Evolutionary conservation across 2,888 invertebrate species (phyloP).

Genomic region (Ichneumoninae sp.): DNA sequence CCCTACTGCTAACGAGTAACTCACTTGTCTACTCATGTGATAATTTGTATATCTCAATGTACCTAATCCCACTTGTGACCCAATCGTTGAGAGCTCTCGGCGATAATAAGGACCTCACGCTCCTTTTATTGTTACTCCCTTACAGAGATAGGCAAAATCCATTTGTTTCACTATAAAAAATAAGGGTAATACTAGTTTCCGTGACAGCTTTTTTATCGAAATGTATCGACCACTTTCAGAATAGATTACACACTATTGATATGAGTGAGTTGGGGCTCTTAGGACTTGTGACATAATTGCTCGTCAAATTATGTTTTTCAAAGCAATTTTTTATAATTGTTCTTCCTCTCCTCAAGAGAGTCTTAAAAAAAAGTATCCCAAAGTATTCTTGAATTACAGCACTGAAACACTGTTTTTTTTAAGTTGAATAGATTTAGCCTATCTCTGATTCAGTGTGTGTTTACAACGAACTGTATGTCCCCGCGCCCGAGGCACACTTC

Average conservation of each 20-base stretch:
- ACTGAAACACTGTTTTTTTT: background rate
- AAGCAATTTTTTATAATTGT: no score
- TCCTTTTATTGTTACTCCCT: constrained; percentile 7
- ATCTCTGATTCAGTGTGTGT: constrained; percentile 4
- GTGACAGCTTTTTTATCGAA: background rate
- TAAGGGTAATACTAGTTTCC: background rate
- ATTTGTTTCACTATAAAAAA: background rate
- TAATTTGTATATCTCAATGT: constrained; percentile 82
- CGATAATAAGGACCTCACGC: constrained; percentile 59
- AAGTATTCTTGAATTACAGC: background rate
- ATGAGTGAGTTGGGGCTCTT: background rate
- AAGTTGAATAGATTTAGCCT: background rate
- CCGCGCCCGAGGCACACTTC: constrained; percentile 15
- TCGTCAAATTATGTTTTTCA: no score
- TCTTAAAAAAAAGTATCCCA: no score
- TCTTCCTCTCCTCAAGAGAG: no score
- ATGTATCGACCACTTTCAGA: background rate
- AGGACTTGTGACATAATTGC: background rate
- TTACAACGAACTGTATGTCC: constrained; percentile 7
- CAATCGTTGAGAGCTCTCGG: constrained; percentile 59
- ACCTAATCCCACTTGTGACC: constrained; percentile 76
- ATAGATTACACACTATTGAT: background rate
- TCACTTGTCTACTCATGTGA: constrained; percentile 83
- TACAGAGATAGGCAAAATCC: constrained; percentile 11
- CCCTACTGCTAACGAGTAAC: constrained; percentile 81